Evolutionary conservation across 2,797 vertebrate species (phyloP).

Genomic region (Poecilia velifera): DNA sequence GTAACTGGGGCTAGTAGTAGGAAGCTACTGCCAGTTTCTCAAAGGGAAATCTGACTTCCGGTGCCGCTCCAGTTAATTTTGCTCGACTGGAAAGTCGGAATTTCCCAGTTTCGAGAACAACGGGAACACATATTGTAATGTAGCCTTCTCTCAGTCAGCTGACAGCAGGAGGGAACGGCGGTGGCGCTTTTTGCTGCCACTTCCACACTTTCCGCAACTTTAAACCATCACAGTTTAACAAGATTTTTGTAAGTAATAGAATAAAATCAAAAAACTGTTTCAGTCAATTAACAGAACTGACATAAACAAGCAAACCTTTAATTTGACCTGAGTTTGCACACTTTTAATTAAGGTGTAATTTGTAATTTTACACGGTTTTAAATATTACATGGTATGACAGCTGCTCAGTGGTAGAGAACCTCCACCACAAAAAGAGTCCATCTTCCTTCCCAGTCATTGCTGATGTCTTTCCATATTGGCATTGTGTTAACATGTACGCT

Average conservation of each 20-base stretch:
- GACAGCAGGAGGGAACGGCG: not conserved
- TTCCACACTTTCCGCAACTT: not conserved
- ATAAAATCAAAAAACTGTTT: not conserved
- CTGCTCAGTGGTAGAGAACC: not conserved
- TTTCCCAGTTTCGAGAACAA: no score
- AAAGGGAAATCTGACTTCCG: no score
- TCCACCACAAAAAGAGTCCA: not conserved
- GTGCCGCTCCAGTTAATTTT: no score
- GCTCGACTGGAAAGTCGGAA: no score
- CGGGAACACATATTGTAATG: no score
- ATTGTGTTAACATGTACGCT: not conserved
- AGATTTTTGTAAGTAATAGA: not conserved
- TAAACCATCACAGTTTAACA: not conserved
- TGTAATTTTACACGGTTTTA: not conserved
- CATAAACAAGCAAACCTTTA: no score
- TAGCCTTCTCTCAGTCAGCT: not conserved
- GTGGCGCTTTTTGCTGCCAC: not conserved
- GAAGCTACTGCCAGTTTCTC: no score
- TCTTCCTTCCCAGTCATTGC: not conserved
- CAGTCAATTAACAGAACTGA: not conserved
- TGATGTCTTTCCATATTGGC: not conserved
- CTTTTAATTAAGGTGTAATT: not conserved
- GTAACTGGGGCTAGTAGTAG: no score
- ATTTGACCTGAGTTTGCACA: not conserved
- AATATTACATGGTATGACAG: not conserved